Evolutionary conservation across 2,797 vertebrate genomes (phyloP).

Genomic region (Schizopygopsis malacanthus): DNA sequence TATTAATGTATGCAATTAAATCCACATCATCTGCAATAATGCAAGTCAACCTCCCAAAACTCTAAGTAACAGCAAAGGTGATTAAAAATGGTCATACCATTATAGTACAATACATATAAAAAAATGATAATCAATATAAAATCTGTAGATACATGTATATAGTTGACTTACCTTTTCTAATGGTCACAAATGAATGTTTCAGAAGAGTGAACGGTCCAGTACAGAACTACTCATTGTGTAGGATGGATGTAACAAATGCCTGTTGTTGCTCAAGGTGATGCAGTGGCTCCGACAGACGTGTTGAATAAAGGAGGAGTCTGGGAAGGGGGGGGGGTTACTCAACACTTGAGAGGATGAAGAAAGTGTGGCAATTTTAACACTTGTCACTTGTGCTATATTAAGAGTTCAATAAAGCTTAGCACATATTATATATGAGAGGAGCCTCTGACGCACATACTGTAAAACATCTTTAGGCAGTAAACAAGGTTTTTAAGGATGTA

Average conservation of each 20-base stretch:
- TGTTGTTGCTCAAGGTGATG: slow-evolving; percentile 18
- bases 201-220: neutral
- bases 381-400: slow-evolving; percentile 32
- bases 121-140: neutral
- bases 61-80: neutral
- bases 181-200: neutral
- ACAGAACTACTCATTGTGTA: neutral
- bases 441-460: neutral
- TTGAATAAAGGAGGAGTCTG: slow-evolving; percentile 25
- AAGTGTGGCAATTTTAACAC: neutral
- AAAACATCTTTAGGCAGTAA: neutral
- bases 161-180: slow-evolving; percentile 15
- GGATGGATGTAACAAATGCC: neutral
- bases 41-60: too few species aligned
- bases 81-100: neutral
- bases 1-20: too few species aligned
- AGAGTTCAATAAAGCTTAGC: neutral
- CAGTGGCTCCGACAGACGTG: neutral
- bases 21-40: too few species aligned
- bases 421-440: neutral
- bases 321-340: neutral
- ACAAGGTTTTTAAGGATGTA: neutral
- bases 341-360: neutral
- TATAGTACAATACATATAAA: too few species aligned
- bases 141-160: neutral